A percentile compares a stretch with the other conserved stretches of the same genome.
These are phyloP conservation scores for Drosophila anomelani DNA, from an alignment of 2,888 invertebrate species.

Conservation along the genomic window DNA sequence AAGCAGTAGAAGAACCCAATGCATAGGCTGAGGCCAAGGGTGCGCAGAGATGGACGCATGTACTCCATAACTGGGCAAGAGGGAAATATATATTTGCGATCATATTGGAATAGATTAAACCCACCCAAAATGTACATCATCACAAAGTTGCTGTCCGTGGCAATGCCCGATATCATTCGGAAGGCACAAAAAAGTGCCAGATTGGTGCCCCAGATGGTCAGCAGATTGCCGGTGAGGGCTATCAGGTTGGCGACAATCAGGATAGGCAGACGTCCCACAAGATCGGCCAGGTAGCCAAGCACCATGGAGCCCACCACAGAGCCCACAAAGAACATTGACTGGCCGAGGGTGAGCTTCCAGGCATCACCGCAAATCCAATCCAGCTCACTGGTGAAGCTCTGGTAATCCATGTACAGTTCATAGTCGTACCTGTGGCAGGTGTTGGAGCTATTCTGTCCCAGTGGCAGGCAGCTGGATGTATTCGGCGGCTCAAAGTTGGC, in stretches of 20 bases:
- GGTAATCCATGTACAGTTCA: constrained; percentile 86
- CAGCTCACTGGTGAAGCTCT: constrained; percentile 88
- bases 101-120: constrained; percentile 17
- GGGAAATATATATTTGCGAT: not conserved
- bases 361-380: constrained; percentile 87
- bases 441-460: constrained; percentile 14
- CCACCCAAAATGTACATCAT: constrained; percentile 88
- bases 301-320: constrained; percentile 86
- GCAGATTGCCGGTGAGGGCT: constrained; percentile 86
- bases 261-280: constrained; percentile 86
- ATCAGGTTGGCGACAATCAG: constrained; percentile 86
- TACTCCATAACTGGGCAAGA: constrained; percentile 87
- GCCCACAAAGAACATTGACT: constrained; percentile 88
- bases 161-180: constrained; percentile 87
- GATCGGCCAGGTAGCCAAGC: constrained; percentile 87
- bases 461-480: constrained; percentile 65
- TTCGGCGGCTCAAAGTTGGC: constrained; percentile 4
- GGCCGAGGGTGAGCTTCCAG: constrained; percentile 87
- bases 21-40: constrained; percentile 86
- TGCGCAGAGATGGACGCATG: constrained; percentile 85
- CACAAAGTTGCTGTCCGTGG: constrained; percentile 87
- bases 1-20: constrained; percentile 87
- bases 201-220: constrained; percentile 85
- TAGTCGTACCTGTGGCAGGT: constrained; percentile 86
- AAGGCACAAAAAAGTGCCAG: constrained; percentile 85